Evolutionary conservation across 1,140 invertebrate species (phyloP).

Genomic region (Asobara japonica): DNA sequence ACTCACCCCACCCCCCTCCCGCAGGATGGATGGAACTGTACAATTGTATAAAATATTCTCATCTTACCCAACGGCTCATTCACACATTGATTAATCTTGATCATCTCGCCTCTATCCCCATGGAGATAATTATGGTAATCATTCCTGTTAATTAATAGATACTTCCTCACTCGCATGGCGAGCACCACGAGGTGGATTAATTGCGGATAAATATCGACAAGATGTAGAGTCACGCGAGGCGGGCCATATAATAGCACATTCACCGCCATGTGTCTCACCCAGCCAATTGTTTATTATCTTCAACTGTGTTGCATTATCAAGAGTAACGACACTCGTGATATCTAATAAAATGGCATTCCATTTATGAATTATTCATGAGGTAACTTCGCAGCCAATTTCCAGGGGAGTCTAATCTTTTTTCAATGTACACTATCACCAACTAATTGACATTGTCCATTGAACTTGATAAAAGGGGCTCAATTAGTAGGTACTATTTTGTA

Average conservation of each 20-base stretch:
- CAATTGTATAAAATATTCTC: slow-evolving; percentile 2
- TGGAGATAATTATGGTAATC: slow-evolving; percentile 34
- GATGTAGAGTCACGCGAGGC: slow-evolving; percentile 33
- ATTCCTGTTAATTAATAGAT: slow-evolving; percentile 36
- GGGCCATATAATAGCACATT: slow-evolving; percentile 31
- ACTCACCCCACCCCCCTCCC: too few relatives aligned
- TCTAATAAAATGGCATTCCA: not conserved
- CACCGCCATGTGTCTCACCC: not conserved
- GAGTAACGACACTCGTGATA: not conserved
- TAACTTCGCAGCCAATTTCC: too few relatives aligned
- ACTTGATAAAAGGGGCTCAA: too few relatives aligned
- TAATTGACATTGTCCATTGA: too few relatives aligned
- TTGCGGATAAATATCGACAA: slow-evolving; percentile 37
- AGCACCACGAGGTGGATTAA: slow-evolving; percentile 25
- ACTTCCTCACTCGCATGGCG: slow-evolving; percentile 30
- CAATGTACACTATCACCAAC: too few relatives aligned
- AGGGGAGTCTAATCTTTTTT: too few relatives aligned
- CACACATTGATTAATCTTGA: slow-evolving; percentile 31
- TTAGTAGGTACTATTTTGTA: too few relatives aligned
- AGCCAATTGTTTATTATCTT: slow-evolving; percentile 4
- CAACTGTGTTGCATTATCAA: not conserved
- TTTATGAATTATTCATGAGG: too few relatives aligned
- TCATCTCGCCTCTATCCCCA: slow-evolving; percentile 25
- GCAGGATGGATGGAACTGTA: too few relatives aligned
- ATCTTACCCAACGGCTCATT: slow-evolving; percentile 25